phyloP scores from a whole-genome alignment of 1,140 invertebrate genomes.

The Berghia stephanieae region DNA sequence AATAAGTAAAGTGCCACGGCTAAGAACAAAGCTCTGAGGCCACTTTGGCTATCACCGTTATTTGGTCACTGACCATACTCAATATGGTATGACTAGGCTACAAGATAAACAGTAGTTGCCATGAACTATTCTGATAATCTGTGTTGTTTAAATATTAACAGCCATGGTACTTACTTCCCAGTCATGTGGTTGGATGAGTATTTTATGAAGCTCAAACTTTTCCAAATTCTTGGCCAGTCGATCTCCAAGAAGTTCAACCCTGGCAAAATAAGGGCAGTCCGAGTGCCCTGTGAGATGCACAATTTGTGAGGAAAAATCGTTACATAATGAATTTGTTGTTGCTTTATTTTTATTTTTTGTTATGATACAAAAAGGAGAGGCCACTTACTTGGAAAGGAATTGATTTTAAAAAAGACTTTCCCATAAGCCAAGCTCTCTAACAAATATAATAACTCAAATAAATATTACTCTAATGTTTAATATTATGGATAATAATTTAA shows the following conservation, averaged over 20 bases:
- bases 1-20: neutral
- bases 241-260: constrained; percentile 64
- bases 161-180: constrained; percentile 54
- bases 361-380: too few relatives aligned
- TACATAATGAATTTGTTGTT: neutral
- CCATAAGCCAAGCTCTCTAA: too few relatives aligned
- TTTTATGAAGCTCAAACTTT: constrained; percentile 65
- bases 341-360: too few relatives aligned
- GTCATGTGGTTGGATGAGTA: constrained; percentile 56
- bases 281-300: constrained; percentile 54
- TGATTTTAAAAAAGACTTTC: too few relatives aligned
- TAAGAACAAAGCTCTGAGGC: neutral
- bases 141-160: neutral
- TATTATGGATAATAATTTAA: too few relatives aligned
- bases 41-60: too few relatives aligned
- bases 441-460: too few relatives aligned
- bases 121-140: neutral
- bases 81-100: too few relatives aligned
- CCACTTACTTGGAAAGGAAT: too few relatives aligned
- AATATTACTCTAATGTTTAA: too few relatives aligned
- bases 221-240: constrained; percentile 59
- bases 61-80: too few relatives aligned
- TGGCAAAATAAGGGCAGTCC: constrained; percentile 66
- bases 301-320: neutral
- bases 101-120: neutral